Evolutionary conservation across 2,797 vertebrate genomes (phyloP).

Genomic region (Clangula hyemalis): DNA sequence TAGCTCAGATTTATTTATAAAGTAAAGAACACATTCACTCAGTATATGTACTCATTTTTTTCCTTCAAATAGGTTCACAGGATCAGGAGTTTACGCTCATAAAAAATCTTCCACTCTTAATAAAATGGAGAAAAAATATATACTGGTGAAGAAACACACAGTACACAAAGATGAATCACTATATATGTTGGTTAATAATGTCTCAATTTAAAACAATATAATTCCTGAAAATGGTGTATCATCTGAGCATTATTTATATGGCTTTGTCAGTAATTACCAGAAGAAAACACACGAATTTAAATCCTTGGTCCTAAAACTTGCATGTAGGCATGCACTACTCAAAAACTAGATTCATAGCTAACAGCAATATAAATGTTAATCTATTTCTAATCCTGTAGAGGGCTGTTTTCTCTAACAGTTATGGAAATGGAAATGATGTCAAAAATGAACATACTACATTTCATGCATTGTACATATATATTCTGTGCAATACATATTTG

Average conservation of each 20-base stretch:
- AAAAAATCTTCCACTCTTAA: constrained; percentile 40
- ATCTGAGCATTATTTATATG: neutral
- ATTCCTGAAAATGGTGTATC: neutral
- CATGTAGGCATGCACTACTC: neutral
- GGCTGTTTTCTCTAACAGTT: neutral
- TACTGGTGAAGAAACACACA: neutral
- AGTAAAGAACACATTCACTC: neutral
- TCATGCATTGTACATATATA: too few species aligned
- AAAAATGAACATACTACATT: neutral
- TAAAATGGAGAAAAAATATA: constrained; percentile 46
- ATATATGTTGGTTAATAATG: neutral
- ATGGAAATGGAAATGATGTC: neutral
- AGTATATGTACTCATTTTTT: constrained; percentile 15
- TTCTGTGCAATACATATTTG: neutral
- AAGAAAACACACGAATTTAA: neutral
- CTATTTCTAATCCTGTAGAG: constrained; percentile 20
- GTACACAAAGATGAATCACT: neutral
- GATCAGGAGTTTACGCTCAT: constrained; percentile 33
- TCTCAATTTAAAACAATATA: constrained; percentile 10
- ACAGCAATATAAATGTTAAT: neutral
- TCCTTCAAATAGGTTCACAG: neutral
- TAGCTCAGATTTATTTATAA: neutral
- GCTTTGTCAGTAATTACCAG: neutral
- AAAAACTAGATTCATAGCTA: neutral
- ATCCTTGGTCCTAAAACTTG: neutral